Percentiles rank a stretch among this genome's conserved stretches.
Conservation (phyloP, 2,797 vertebrate species). For the Gymnothorax reevesii region DNA sequence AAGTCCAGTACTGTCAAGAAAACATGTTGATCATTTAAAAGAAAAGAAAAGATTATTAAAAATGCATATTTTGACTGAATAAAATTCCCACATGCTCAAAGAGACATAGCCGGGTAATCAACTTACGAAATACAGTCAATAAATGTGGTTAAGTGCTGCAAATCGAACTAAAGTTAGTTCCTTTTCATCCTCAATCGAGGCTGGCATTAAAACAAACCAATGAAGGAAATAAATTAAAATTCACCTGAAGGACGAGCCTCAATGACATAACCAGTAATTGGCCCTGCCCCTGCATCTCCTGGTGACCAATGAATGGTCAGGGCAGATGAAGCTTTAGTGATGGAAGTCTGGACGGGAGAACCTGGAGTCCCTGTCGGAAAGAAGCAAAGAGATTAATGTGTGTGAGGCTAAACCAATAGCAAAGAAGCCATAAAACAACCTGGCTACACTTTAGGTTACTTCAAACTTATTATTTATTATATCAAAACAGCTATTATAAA, state of each 20-base stretch:
- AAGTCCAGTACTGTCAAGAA: background rate
- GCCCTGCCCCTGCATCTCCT: constrained; percentile 74
- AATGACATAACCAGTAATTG: constrained; percentile 84
- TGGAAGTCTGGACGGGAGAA: constrained; percentile 80
- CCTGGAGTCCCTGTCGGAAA: constrained; percentile 81
- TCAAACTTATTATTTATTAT: too few relatives aligned
- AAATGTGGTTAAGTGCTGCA: background rate
- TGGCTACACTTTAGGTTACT: background rate
- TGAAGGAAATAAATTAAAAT: background rate
- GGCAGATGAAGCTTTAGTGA: constrained; percentile 83
- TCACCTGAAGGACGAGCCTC: constrained; percentile 91
- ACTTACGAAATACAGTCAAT: background rate
- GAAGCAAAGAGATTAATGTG: background rate
- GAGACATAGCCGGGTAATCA: background rate
- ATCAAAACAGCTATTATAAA: too few relatives aligned
- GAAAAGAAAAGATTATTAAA: background rate
- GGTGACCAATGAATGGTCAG: constrained; percentile 86
- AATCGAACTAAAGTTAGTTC: background rate
- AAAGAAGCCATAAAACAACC: background rate
- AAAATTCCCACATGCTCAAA: background rate
- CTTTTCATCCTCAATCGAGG: background rate
- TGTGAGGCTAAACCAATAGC: background rate
- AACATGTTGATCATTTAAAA: background rate
- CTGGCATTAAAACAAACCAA: background rate
- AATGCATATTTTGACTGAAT: background rate